Percentiles rank a stretch among this genome's conserved stretches.
These are phyloP conservation scores for Aphis gossypii DNA, from an alignment of 1,140 invertebrate species.

Conservation along the genomic window DNA sequence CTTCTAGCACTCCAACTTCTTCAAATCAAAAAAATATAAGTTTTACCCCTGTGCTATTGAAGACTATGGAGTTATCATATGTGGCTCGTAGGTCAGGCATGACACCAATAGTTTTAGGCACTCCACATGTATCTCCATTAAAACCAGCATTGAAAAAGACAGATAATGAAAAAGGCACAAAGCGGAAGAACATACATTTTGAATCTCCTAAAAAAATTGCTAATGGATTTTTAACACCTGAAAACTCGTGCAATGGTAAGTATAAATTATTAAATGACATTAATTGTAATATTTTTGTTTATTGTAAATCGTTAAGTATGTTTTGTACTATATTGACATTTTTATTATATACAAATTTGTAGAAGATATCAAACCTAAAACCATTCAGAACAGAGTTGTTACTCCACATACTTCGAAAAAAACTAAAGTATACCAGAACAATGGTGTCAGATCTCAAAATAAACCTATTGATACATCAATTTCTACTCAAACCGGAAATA, in stretches of 20 bases:
- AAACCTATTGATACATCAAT: too few species aligned
- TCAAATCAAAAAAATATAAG: conserved; percentile 14
- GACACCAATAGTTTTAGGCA: conserved; percentile 8
- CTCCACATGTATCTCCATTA: conserved; percentile 20
- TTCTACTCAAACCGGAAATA: background rate
- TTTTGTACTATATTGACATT: background rate
- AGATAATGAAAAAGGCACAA: background rate
- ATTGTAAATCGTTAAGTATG: background rate
- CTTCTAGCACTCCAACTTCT: conserved; percentile 43
- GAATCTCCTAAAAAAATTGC: conserved; percentile 17
- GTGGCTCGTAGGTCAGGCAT: conserved; percentile 49
- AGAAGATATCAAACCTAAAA: background rate
- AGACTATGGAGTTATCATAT: conserved; percentile 49
- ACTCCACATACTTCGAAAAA: conserved; percentile 18
- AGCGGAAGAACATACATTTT: conserved; percentile 39
- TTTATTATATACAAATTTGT: background rate
- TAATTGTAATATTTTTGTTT: background rate
- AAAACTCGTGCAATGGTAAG: conserved; percentile 43
- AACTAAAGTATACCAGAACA: background rate
- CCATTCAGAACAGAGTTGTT: background rate
- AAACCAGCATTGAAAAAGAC: conserved; percentile 41
- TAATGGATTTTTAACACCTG: conserved; percentile 3
- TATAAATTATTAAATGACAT: background rate
- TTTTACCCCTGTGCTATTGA: conserved; percentile 42
- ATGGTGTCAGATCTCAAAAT: background rate